Base-by-base conservation (phyloP, 2,888 invertebrate genomes). In the Phragmatobia fuliginosa region DNA sequence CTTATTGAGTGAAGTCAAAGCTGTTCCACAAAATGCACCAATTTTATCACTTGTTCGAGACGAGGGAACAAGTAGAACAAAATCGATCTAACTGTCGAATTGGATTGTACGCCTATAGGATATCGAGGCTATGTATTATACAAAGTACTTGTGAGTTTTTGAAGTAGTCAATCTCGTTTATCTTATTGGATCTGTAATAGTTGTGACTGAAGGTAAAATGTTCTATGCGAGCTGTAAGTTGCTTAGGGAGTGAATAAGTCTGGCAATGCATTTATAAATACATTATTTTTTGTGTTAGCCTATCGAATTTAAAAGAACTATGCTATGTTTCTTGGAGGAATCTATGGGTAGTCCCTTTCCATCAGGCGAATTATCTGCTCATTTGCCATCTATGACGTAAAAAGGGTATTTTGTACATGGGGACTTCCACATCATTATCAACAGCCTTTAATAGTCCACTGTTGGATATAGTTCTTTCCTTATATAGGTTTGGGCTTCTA, bases 41-140 rank as follows among this genome's bases (percentile, higher is more conserved):
- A 72, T 73, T 74, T 67, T 69, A 63, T 68, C 72, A 73, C 70
- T 73, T 63, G 71, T 72, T 72, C 60, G 16, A 64, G 67, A 72
- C 36, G 66, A 41, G 66, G 61, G 56, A 52, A 33, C 45, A 69
- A 63, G 60, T 56, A 59, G 63, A 18, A 68, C 49, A 64, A 73
- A 81, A 79, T 81, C 76, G 80, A 81, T 82, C 77, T 81, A 77
- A 71, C 70, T 70, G 65, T 71, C 70, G 76, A 81, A 77, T 72
- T 66, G 68, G 76, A 65, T 70, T 62, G 18, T 62, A 65, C 66
- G 68, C 38, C 67, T 79, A 71, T 73, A 72, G 72, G 73, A 77
- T 76, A 76, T 74, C 41, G 75, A 36, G 62, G 33, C 70, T 58
- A 71, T 70, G 52, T 62, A 41, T 41, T 14, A 18, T 18, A 41